Conservation (phyloP, 2,888 invertebrate genomes). For the Bedellia somnulentella region DNA sequence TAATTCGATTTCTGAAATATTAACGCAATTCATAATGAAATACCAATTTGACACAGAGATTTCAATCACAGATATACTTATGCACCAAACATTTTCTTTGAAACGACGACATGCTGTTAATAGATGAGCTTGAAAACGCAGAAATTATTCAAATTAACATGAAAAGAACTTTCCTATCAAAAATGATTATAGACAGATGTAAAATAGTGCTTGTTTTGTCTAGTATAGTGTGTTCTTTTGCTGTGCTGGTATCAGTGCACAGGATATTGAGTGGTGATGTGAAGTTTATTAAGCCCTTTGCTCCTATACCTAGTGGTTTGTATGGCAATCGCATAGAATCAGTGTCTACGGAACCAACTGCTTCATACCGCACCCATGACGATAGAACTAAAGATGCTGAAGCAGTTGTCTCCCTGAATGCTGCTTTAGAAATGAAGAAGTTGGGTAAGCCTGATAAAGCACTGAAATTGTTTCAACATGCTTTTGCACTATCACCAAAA, state of each 20-base stretch:
- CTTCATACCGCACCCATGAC: conserved; percentile 13
- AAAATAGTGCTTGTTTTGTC: conserved; percentile 44
- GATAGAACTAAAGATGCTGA: conserved; percentile 59
- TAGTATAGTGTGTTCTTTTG: conserved; percentile 43
- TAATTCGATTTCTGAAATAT: conserved; percentile 35
- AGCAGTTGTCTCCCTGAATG: conserved; percentile 80
- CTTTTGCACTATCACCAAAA: conserved; percentile 85
- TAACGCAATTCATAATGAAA: conserved; percentile 37
- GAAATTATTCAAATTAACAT: conserved; percentile 23
- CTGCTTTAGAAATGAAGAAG: conserved; percentile 83
- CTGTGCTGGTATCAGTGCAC: conserved; percentile 39
- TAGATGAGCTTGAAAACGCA: conserved; percentile 30
- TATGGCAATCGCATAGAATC: conserved; percentile 41
- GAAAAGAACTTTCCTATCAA: conserved; percentile 19
- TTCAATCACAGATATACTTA: conserved; percentile 22
- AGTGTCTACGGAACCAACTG: conserved; percentile 21
- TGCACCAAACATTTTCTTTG: conserved; percentile 16
- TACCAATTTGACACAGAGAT: conserved; percentile 25
- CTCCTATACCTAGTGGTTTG: conserved; percentile 40
- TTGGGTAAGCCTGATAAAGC: conserved; percentile 86
- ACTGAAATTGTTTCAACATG: conserved; percentile 84
- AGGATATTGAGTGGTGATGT: conserved; percentile 37
- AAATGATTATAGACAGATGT: conserved; percentile 44
- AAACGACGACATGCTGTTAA: conserved; percentile 33
- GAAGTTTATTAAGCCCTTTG: conserved; percentile 37